phyloP scores from a whole-genome alignment of 2,797 vertebrate genomes.

The Argentina silus region DNA sequence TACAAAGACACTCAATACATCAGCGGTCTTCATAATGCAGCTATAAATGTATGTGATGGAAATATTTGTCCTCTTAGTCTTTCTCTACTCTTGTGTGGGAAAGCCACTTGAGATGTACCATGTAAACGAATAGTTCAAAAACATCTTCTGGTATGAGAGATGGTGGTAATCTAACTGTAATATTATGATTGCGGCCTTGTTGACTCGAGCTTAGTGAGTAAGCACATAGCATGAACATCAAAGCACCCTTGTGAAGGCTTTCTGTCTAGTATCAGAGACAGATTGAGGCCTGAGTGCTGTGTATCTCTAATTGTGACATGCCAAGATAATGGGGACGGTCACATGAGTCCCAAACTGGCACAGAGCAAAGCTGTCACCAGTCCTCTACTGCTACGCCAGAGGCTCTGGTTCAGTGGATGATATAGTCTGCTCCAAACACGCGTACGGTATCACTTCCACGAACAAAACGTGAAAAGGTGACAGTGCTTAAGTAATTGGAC shows the following conservation, averaged over 20 bases:
- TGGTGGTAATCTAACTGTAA: conserved; percentile 50
- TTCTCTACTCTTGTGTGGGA: neutral
- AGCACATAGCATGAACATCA: conserved; percentile 52
- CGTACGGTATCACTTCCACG: neutral
- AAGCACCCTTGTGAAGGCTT: conserved; percentile 38
- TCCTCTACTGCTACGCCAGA: neutral
- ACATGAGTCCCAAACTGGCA: conserved; percentile 41
- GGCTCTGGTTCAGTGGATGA: neutral
- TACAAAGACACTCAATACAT: neutral
- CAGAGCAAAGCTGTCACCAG: conserved; percentile 35
- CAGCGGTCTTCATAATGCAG: conserved; percentile 27
- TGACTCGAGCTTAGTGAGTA: conserved; percentile 48
- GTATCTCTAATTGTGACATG: conserved; percentile 58
- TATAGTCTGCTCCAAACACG: neutral
- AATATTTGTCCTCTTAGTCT: conserved; percentile 9
- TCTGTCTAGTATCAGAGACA: conserved; percentile 50
- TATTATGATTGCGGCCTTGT: conserved; percentile 47
- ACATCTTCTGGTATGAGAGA: conserved; percentile 38
- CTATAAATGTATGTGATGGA: conserved; percentile 34
- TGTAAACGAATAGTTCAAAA: conserved; percentile 19
- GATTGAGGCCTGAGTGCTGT: conserved; percentile 46
- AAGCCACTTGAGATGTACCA: neutral
- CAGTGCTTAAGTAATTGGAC: neutral
- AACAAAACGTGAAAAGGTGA: neutral
- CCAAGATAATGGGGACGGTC: conserved; percentile 53